These are phyloP conservation scores for Fulica atra DNA, from an alignment of 2,113 vertebrate genomes.

Conservation along the genomic window DNA sequence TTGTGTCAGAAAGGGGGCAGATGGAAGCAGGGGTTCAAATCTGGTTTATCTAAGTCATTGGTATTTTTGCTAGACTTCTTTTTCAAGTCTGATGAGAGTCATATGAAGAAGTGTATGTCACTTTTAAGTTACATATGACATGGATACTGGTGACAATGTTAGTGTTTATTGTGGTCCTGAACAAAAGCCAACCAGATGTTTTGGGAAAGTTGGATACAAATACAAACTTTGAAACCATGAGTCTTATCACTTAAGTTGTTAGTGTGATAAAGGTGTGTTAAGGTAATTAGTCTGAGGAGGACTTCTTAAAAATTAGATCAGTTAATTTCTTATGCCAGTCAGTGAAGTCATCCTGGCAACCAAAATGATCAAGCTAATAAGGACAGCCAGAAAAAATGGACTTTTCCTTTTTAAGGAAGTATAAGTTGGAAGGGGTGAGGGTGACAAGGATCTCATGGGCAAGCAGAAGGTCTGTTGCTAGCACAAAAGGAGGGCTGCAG, in stretches of 20 bases:
- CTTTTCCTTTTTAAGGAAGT: neutral
- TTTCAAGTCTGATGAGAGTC: neutral
- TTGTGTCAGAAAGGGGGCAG: neutral
- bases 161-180: neutral
- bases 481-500: neutral
- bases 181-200: neutral
- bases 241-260: neutral
- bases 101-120: neutral
- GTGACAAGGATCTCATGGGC: neutral
- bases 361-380: neutral
- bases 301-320: neutral
- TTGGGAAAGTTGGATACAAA: neutral
- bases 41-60: neutral
- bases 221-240: neutral
- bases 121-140: neutral
- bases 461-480: neutral
- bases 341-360: neutral
- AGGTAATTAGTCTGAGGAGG: neutral
- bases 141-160: neutral
- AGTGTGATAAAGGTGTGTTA: neutral
- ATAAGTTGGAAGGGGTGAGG: neutral
- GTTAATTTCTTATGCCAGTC: neutral
- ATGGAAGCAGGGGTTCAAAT: neutral
- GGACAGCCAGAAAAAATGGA: rapidly evolving
- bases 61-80: neutral